Percentiles rank a stretch among this genome's conserved stretches.
phyloP scores from a whole-genome alignment of 2,888 invertebrate species.

The Ptilodon capucinus region DNA sequence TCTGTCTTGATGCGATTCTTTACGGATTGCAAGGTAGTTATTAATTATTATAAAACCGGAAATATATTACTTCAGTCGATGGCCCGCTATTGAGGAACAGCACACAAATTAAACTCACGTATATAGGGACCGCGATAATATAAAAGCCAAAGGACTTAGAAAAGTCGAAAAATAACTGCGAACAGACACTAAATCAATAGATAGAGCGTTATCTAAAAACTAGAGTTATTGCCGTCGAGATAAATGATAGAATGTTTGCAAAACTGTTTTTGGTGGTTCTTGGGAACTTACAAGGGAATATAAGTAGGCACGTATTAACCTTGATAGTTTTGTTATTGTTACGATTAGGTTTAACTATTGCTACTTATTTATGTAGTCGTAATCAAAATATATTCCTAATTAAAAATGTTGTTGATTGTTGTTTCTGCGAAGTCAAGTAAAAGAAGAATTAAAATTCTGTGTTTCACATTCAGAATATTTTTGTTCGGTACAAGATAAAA shows the following conservation, averaged over 20 bases:
- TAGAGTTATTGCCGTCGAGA: slow-evolving; percentile 39
- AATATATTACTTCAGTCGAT: too few relatives aligned
- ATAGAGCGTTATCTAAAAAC: slow-evolving; percentile 40
- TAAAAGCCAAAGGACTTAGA: slow-evolving; percentile 28
- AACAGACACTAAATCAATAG: slow-evolving; percentile 42
- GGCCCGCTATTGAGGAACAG: not conserved
- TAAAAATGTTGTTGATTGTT: too few relatives aligned
- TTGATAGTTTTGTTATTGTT: not conserved
- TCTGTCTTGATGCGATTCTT: too few relatives aligned
- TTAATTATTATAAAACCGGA: too few relatives aligned
- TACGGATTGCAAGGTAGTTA: too few relatives aligned
- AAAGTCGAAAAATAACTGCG: slow-evolving; percentile 42
- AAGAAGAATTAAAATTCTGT: too few relatives aligned
- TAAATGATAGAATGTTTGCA: slow-evolving; percentile 35
- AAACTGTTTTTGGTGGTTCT: slow-evolving; percentile 13
- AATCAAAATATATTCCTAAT: too few relatives aligned
- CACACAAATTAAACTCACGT: slow-evolving; percentile 7
- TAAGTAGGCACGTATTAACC: not conserved
- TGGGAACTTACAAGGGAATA: not conserved
- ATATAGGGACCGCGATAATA: slow-evolving; percentile 16
- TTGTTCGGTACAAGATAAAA: too few relatives aligned
- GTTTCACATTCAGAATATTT: too few relatives aligned
- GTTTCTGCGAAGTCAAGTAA: too few relatives aligned
- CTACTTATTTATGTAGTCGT: not conserved
- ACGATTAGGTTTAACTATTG: not conserved